Evolutionary conservation across 2,888 invertebrate species (phyloP).

Genomic region (Drosophila rubida): DNA sequence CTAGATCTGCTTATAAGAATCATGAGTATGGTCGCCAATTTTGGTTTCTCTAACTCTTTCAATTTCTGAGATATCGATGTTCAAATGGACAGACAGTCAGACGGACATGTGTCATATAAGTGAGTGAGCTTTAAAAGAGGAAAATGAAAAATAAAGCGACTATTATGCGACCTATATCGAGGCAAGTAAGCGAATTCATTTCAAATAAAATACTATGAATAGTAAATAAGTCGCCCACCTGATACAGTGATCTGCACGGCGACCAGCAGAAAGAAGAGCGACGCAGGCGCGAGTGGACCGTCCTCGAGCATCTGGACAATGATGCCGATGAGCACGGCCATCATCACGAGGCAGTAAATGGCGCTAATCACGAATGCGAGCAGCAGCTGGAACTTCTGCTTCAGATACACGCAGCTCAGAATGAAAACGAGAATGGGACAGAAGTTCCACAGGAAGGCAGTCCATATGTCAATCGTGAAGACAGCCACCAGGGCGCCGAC

Average conservation of each 20-base stretch:
- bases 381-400: constrained; percentile 88
- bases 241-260: constrained; percentile 89
- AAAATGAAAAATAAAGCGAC: too few species aligned
- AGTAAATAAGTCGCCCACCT: too few species aligned
- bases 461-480: constrained; percentile 89
- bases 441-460: constrained; percentile 88
- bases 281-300: constrained; percentile 92
- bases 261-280: constrained; percentile 92
- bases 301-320: constrained; percentile 91
- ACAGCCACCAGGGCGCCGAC: constrained; percentile 91
- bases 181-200: too few species aligned
- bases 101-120: too few species aligned
- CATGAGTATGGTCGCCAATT: too few species aligned
- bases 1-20: too few species aligned
- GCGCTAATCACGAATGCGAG: constrained; percentile 91
- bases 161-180: too few species aligned
- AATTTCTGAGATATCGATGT: too few species aligned
- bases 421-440: constrained; percentile 89
- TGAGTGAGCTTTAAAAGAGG: too few species aligned
- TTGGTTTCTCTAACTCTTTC: too few species aligned
- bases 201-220: too few species aligned
- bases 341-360: constrained; percentile 93
- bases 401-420: constrained; percentile 88
- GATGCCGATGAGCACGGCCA: constrained; percentile 93
- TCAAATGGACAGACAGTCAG: too few species aligned